Percentiles rank a stretch among this genome's conserved stretches.
Evolutionary conservation across 2,113 vertebrate species (phyloP).

Genomic region (Apaloderma vittatum): DNA sequence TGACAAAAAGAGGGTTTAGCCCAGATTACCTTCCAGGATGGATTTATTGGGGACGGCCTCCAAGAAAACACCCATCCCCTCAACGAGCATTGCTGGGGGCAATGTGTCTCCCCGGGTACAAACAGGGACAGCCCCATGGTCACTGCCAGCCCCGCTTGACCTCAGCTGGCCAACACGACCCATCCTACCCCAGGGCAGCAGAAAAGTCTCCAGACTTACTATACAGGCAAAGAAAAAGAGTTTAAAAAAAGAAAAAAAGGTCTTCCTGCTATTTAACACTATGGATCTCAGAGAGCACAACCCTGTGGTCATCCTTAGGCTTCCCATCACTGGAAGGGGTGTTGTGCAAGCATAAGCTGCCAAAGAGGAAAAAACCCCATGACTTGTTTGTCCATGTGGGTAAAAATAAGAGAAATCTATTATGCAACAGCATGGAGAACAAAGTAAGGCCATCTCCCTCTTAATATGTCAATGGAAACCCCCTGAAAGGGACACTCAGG

Average conservation of each 20-base stretch:
- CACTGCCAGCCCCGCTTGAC: background rate
- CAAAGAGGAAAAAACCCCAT: fast-evolving
- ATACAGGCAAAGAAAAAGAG: background rate
- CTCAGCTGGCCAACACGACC: background rate
- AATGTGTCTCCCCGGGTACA: background rate
- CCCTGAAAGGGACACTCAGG: fast-evolving
- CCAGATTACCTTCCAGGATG: background rate
- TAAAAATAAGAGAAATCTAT: background rate
- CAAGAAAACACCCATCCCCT: background rate
- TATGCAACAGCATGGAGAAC: background rate
- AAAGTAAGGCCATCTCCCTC: background rate
- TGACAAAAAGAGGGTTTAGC: background rate
- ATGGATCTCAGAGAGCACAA: background rate
- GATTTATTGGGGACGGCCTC: background rate
- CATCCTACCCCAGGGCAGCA: background rate
- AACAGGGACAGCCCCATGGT: background rate
- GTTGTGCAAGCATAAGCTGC: background rate
- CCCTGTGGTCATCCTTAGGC: background rate
- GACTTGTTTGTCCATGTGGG: fast-evolving
- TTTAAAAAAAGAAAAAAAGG: background rate
- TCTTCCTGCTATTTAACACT: background rate
- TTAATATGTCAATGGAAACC: fast-evolving
- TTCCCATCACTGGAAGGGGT: background rate
- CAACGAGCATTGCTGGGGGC: background rate
- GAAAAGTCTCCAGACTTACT: background rate